Conservation (phyloP, 2,888 invertebrate species). For the Tridacna crocea region DNA sequence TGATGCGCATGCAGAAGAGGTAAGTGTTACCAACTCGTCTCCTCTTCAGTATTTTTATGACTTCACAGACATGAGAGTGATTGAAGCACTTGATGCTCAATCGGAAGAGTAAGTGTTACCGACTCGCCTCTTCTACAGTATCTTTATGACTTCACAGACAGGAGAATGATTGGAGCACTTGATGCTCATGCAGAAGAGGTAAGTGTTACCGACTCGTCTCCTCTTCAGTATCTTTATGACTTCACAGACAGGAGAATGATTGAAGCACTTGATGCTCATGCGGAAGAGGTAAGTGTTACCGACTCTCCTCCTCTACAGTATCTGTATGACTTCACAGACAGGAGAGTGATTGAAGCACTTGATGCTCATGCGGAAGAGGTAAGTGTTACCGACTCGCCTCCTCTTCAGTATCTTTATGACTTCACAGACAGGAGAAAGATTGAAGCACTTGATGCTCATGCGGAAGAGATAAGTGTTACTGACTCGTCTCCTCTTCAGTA, state of each 20-base stretch:
- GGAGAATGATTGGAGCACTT: conserved; percentile 50
- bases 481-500: conserved; percentile 48
- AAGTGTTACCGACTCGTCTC: too few relatives aligned
- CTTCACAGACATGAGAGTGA: too few relatives aligned
- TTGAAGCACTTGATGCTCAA: too few relatives aligned
- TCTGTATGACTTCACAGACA: conserved; percentile 60
- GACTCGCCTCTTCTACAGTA: too few relatives aligned
- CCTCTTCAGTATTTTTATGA: too few relatives aligned
- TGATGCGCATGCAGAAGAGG: conserved; percentile 64
- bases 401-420: too few relatives aligned
- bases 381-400: too few relatives aligned
- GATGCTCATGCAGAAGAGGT: conserved; percentile 63
- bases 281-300: conserved; percentile 66
- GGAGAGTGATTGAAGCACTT: conserved; percentile 54
- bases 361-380: conserved; percentile 63
- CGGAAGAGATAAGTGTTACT: conserved; percentile 56
- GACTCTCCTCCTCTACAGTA: too few relatives aligned
- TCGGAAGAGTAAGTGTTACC: too few relatives aligned
- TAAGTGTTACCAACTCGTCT: conserved; percentile 7
- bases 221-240: too few relatives aligned
- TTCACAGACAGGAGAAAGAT: conserved; percentile 56
- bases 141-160: conserved; percentile 57
- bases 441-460: conserved; percentile 58
- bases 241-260: conserved; percentile 56
- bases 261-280: conserved; percentile 58